Percentiles rank a stretch among this genome's conserved stretches.
Evolutionary conservation across 2,888 invertebrate species (phyloP).

Genomic region (Deroplatys truncata): DNA sequence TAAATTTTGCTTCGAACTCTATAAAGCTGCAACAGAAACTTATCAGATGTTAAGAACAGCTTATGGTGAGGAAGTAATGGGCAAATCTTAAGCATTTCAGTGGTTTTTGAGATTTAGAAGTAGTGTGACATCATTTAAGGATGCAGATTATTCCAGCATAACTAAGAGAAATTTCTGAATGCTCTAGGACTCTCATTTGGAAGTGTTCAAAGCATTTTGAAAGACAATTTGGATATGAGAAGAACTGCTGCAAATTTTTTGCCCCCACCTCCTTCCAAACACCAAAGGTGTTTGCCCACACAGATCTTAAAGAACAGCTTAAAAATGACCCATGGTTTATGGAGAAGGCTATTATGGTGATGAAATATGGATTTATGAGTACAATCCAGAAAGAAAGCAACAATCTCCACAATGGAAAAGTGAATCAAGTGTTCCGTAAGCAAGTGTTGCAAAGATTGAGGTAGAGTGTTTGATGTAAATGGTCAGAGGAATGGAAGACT

Average conservation of each 20-base stretch:
- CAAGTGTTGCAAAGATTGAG: not conserved
- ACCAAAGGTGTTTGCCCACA: not conserved
- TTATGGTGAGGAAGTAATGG: not conserved
- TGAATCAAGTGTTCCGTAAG: not conserved
- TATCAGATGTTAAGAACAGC: not conserved
- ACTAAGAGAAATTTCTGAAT: not conserved
- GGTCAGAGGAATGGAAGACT: not conserved
- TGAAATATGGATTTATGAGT: not conserved
- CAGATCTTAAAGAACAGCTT: not conserved
- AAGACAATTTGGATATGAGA: not conserved
- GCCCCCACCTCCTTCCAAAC: not conserved
- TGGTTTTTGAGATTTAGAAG: not conserved
- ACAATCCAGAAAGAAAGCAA: no score
- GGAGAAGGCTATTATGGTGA: not conserved
- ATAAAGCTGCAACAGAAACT: not conserved
- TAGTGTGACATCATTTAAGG: not conserved
- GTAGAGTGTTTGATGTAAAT: not conserved
- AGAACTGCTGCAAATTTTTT: not conserved
- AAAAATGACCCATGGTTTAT: not conserved
- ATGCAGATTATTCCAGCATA: not conserved
- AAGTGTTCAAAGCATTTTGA: constrained; percentile 2
- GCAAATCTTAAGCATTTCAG: not conserved
- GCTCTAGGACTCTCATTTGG: not conserved
- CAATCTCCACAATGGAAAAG: not conserved
- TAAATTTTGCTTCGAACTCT: not conserved